A percentile compares a stretch with the other conserved stretches of the same genome.
Evolutionary conservation across 2,797 vertebrate species (phyloP).

Genomic region (Emys orbicularis): DNA sequence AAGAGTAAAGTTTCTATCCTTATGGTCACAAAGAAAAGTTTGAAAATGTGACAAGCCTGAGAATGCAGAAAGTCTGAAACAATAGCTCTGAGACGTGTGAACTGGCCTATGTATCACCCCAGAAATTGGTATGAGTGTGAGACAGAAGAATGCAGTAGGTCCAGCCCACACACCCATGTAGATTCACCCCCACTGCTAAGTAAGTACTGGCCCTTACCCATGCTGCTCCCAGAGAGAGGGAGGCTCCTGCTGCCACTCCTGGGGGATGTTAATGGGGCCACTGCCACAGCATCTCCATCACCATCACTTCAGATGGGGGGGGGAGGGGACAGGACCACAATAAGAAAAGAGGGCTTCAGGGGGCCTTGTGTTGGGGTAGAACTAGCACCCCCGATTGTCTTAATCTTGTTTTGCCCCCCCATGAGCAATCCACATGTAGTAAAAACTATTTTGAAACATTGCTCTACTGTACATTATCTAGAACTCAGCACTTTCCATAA

Average conservation of each 20-base stretch:
- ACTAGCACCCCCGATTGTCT: not conserved
- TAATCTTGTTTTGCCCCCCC: not conserved
- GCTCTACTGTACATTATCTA: not conserved
- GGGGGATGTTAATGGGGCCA: too few species aligned
- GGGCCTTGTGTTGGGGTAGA: not conserved
- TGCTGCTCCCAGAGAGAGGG: too few species aligned
- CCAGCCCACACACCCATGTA: not conserved
- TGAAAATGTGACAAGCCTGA: not conserved
- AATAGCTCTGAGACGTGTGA: not conserved
- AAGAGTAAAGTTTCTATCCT: not conserved
- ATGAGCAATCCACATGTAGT: not conserved
- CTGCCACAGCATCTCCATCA: too few species aligned
- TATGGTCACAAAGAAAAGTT: not conserved
- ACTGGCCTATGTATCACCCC: not conserved
- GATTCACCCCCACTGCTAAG: not conserved
- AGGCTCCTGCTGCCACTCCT: too few species aligned
- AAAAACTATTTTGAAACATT: not conserved
- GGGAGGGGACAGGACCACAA: not conserved
- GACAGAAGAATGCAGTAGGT: not conserved
- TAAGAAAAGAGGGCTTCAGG: not conserved
- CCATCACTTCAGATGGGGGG: too few species aligned
- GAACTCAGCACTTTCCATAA: not conserved
- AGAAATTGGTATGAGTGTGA: not conserved
- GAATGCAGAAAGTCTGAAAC: not conserved
- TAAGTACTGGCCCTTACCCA: not conserved